Conservation (phyloP, 1,140 invertebrate species). For the Cotesia chilonis region DNA sequence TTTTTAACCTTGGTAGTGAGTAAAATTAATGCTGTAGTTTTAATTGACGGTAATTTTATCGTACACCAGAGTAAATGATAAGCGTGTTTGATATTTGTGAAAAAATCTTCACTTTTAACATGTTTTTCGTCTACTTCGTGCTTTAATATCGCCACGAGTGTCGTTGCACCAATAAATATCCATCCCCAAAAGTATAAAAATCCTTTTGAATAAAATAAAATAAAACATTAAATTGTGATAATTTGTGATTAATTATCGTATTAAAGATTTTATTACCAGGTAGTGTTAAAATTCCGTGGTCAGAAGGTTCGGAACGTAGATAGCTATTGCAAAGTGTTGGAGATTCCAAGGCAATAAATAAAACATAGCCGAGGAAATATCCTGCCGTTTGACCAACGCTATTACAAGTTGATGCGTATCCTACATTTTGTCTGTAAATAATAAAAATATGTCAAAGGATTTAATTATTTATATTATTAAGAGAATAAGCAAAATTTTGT, state of each 20-base stretch:
- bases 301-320: conserved; percentile 76
- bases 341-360: conserved; percentile 98
- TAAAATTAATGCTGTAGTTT: conserved; percentile 79
- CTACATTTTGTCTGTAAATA: conserved; percentile 82
- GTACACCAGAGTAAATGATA: conserved; percentile 88
- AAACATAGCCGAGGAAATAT: conserved; percentile 96
- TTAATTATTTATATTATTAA: background rate
- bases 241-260: too few relatives aligned
- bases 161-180: conserved; percentile 90
- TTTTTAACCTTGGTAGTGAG: conserved; percentile 87
- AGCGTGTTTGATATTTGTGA: conserved; percentile 77
- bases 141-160: conserved; percentile 89
- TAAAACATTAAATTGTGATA: conserved; percentile 34
- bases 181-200: conserved; percentile 97
- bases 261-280: conserved; percentile 67
- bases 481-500: too few relatives aligned
- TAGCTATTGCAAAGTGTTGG: conserved; percentile 96
- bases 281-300: conserved; percentile 84
- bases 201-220: conserved; percentile 65
- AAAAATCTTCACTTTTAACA: conserved; percentile 65
- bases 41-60: conserved; percentile 83
- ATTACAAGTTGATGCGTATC: conserved; percentile 99
- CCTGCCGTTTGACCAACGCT: conserved; percentile 98
- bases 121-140: conserved; percentile 73
- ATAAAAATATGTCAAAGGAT: conserved; percentile 8